A percentile compares a stretch with the other conserved stretches of the same genome.
phyloP scores from a whole-genome alignment of 2,888 invertebrate genomes.

The Catocala fraxini region DNA sequence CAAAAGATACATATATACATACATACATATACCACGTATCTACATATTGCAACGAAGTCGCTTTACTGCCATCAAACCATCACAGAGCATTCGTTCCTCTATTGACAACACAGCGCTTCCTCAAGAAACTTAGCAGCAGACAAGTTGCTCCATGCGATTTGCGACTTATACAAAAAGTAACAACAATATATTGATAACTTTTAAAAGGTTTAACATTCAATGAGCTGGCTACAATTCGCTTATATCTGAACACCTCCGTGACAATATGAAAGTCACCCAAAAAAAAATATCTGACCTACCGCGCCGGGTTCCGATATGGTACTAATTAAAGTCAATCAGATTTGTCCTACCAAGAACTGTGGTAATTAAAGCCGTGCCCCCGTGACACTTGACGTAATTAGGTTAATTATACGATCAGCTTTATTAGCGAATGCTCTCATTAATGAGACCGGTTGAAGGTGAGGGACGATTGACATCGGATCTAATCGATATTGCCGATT shows the following conservation, averaged over 20 bases:
- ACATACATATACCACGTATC: too few species aligned
- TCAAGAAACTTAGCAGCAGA: too few species aligned
- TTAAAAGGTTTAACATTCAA: too few species aligned
- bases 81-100: too few species aligned
- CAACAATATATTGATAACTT: too few species aligned
- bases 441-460: constrained; percentile 64
- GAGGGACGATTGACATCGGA: constrained; percentile 46
- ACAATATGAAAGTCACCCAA: constrained; percentile 5
- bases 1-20: too few species aligned
- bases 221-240: too few species aligned
- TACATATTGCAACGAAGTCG: too few species aligned
- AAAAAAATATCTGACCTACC: constrained; percentile 3
- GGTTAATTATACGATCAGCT: constrained; percentile 80
- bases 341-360: constrained; percentile 66
- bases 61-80: too few species aligned
- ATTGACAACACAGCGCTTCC: too few species aligned
- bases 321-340: constrained; percentile 61
- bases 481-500: constrained; percentile 40
- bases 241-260: background rate
- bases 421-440: constrained; percentile 80
- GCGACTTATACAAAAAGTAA: too few species aligned
- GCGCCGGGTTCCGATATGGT: constrained; percentile 42
- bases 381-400: constrained; percentile 75
- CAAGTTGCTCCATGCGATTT: too few species aligned
- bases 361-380: constrained; percentile 67